Conservation (phyloP, 2,113 vertebrate genomes). For the Elachura formosa region DNA sequence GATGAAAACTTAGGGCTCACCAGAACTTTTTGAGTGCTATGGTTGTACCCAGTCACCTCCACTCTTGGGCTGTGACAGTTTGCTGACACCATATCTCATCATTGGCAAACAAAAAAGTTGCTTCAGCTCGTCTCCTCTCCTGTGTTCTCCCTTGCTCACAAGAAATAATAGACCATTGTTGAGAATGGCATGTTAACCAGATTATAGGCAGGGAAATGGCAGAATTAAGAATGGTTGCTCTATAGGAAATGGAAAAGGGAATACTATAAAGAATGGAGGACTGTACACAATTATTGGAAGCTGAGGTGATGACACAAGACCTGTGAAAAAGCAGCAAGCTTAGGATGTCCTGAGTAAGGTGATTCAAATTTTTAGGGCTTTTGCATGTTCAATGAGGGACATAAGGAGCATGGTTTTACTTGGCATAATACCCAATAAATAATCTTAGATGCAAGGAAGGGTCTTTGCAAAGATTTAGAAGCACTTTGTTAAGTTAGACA, state of each 20-base stretch:
- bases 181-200: not conserved
- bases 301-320: not conserved
- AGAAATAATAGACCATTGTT: not conserved
- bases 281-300: not conserved
- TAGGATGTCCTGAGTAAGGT: not conserved
- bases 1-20: not conserved
- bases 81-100: accelerated
- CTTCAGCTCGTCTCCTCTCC: not conserved
- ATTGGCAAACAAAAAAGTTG: not conserved
- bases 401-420: not conserved
- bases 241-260: not conserved
- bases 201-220: not conserved
- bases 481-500: not conserved
- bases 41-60: not conserved
- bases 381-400: not conserved
- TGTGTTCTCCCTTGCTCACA: not conserved
- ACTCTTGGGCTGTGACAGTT: not conserved
- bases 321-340: not conserved
- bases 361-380: not conserved
- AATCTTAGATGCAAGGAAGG: not conserved
- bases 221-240: not conserved
- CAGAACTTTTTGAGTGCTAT: not conserved
- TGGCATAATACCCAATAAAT: not conserved
- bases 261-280: not conserved
- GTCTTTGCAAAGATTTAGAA: not conserved